These are phyloP conservation scores for Calameuta idolon DNA, from an alignment of 2,888 invertebrate species.

Conservation along the genomic window DNA sequence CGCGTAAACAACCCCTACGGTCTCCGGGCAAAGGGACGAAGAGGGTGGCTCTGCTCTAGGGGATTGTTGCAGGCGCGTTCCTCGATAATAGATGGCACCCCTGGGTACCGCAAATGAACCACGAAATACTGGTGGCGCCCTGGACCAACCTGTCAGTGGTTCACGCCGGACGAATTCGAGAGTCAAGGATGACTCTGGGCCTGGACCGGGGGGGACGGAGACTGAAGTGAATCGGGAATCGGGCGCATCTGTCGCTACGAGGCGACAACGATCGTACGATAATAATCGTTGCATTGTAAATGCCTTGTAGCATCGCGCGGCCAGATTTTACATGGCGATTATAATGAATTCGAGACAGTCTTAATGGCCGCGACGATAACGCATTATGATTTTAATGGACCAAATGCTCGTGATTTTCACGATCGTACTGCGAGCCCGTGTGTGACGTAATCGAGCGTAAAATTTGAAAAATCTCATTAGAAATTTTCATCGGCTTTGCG, in stretches of 20 bases:
- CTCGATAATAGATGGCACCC: slow-evolving; percentile 66
- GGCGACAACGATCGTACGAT: slow-evolving; percentile 10
- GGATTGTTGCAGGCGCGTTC: slow-evolving; percentile 41
- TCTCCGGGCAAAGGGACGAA: slow-evolving; percentile 15
- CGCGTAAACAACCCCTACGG: slow-evolving; percentile 62
- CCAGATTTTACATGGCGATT: slow-evolving; percentile 23
- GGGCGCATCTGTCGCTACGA: slow-evolving; percentile 54
- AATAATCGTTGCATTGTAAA: slow-evolving; percentile 7
- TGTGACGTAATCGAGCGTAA: slow-evolving; percentile 64
- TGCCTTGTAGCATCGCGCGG: background rate
- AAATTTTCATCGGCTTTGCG: slow-evolving; percentile 13
- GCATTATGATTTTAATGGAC: slow-evolving; percentile 59
- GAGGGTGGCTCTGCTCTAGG: slow-evolving; percentile 15
- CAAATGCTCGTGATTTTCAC: slow-evolving; percentile 48
- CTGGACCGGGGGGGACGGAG: slow-evolving; percentile 22
- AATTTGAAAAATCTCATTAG: slow-evolving; percentile 65
- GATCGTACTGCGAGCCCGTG: slow-evolving; percentile 22
- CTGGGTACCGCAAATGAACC: slow-evolving; percentile 68
- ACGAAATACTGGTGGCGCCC: slow-evolving; percentile 64
- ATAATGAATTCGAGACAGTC: slow-evolving; percentile 50
- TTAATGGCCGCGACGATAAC: slow-evolving; percentile 30
- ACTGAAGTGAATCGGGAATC: background rate
- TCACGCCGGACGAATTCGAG: no score
- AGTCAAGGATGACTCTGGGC: slow-evolving; percentile 33
- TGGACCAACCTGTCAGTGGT: slow-evolving; percentile 63